Evolutionary conservation across 2,888 invertebrate species (phyloP), one percentile per base, ranked within the genome.

Genomic region (Disparrhopalites patrizii): DNA sequence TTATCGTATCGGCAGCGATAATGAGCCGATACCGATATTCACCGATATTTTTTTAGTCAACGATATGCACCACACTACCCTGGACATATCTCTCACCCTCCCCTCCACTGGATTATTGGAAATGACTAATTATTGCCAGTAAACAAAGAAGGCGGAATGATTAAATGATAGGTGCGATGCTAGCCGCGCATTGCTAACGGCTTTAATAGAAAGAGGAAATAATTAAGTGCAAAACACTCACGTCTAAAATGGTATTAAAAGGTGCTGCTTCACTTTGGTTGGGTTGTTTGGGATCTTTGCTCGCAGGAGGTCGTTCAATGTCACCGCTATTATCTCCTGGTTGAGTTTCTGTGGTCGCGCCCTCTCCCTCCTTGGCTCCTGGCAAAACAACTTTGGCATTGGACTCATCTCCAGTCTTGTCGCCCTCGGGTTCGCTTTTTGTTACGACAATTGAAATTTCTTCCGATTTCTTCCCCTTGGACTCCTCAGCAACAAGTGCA

Each of bases 241-340:
- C 64, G 51, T 65, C 64, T 31, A 65, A 28, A 36, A 65, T 57
- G 1, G 64, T 65, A 51, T 65, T 65, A 38, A 65, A 65, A 25
- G 64, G 64, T 20, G 64, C 64, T 7, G 64, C 57, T 13, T 57
- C 64, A 27, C 50, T 58, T 2, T 23, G 7, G 31, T 8, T 18
- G 2, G 20, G n/a, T n/a, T n/a, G 18, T n/a, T 47, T 33, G 7
- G 30, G 27, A 10, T 55, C 55, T 30, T 27, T 18, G 8, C 43
- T n/a, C 43, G 15, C 20, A n/a, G n/a, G n/a, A n/a, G n/a, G n/a
- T n/a, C 38, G 10, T 4, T 51, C 28, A 13, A 15, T 51, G 28
- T 10, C 28, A 51, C 28, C 25, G 7, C 25, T 51, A 18, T 25
- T 27, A 13, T 30, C 30, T 30, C 31, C 55, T 30, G 8, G 15